Evolutionary conservation across 2,113 vertebrate genomes (phyloP), one percentile per base, ranked within the genome.

Genomic region (Mugil cephalus): DNA sequence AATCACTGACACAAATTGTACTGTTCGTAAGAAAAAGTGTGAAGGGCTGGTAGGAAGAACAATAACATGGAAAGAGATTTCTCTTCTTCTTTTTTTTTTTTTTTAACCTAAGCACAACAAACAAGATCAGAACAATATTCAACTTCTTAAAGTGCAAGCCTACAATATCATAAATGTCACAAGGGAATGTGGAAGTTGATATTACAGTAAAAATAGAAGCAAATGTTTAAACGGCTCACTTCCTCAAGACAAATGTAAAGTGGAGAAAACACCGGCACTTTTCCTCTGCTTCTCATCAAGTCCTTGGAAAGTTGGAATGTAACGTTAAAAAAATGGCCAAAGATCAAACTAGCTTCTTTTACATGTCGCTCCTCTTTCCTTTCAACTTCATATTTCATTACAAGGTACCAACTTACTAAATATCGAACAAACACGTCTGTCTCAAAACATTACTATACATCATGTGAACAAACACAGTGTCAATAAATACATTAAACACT

Each of bases 281-380:
- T 52, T 55, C 59, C 53, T 82, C 66, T 53, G 62, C 50, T 7
- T 75, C 63, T 59, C 65, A 59, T 77, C 54, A 74, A 56, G 59
- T 84, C 43, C 51, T 84, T 0, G 45, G 24, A 72, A 72, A 59
- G 66, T 43, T 78, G 89, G 89, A 91, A 88, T 88, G 88, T 87
- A 63, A 61, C 43, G 45, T 61, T 66, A 66, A 34, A 71, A 78
- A 78, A 87, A 60, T 4, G 55, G 60, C 72, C 67, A 24, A 17
- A 43, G 13, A 82, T 45, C 47, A 78, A 81, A 73, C 8, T n/a
- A 79, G 39, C 80, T 71, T 14, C 21, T 18, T 60, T 8, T n/a
- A 46, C 59, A 6, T 39, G 17, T 63, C 17, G 45, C 52, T 60
- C 63, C 17, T 59, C 36, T 39, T 74, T 10, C 11, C 58, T 39